These are phyloP conservation scores for Peromyscus aztecus DNA, from an alignment of 2,797 vertebrate genomes.

Conservation along the genomic window DNA sequence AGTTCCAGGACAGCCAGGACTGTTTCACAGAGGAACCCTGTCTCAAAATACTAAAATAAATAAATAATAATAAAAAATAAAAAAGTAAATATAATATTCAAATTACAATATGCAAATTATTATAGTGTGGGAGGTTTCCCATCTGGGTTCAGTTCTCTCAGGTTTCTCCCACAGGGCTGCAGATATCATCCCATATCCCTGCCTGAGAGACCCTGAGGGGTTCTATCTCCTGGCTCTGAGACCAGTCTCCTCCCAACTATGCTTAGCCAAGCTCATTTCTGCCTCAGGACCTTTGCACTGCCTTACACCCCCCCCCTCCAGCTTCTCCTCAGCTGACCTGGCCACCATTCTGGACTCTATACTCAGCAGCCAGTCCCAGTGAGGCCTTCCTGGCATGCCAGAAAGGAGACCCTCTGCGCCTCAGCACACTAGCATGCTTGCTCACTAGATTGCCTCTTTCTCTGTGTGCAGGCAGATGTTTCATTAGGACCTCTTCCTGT, in stretches of 20 bases:
- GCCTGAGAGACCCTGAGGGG: too few relatives aligned
- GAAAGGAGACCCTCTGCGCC: too few relatives aligned
- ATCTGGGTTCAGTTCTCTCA: too few relatives aligned
- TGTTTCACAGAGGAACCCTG: too few relatives aligned
- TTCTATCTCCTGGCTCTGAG: too few relatives aligned
- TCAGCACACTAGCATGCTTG: too few relatives aligned
- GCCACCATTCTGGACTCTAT: background rate
- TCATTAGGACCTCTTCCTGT: background rate
- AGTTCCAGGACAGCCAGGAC: too few relatives aligned
- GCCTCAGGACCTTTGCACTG: background rate
- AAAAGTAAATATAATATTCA: background rate
- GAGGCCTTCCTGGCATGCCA: background rate
- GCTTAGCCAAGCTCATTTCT: background rate
- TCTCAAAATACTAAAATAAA: too few relatives aligned
- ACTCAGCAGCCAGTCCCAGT: background rate
- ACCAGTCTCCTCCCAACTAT: background rate
- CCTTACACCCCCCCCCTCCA: background rate
- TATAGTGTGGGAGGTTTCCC: rapidly evolving
- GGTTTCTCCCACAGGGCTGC: rapidly evolving
- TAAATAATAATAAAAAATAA: too few relatives aligned
- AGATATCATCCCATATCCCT: background rate
- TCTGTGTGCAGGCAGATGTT: background rate
- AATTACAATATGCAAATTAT: background rate
- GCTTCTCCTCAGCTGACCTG: background rate
- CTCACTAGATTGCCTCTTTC: background rate